Base-by-base conservation (phyloP, 1,140 invertebrate species). In the Sesamia nonagrioides region DNA sequence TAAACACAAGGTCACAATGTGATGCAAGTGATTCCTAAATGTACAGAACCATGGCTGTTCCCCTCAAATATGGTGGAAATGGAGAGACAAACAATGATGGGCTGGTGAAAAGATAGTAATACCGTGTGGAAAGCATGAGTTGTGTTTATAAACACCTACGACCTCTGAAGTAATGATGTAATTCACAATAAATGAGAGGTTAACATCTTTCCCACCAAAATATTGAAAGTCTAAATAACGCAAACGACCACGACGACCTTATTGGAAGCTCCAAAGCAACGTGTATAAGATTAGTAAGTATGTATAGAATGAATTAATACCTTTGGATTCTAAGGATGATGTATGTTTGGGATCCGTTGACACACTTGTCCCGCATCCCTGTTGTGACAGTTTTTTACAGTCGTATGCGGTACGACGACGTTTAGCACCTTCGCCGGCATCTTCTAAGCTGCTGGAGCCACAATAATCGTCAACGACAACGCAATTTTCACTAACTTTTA, bases 201-300 rank as follows among this genome's bases (percentile, higher is more conserved):
- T 94, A 94, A 84, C 82, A 84, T 74, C 80, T 93, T 94, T 94
- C 93, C 93, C 93, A 90, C 93, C 93, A 94, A 94, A 93, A 93
- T 63, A 73, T 79, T 73, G 58, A 18, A 40, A 17, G 35, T 72
- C n/a, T 81, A 69, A 68, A 68, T 79, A 69, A 17, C 45, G 50
- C 15, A 69, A 74, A 71, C 68, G 56, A 52, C 7, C 54, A 33
- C 17, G 35, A 27, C 52, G 21, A 75, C 21, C 18, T 40, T 27
- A 77, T 54, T 77, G 52, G 37, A 71, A 52, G 61, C 58, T 71
- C 40, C 58, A 50, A 71, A 56, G 11, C 73, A 18, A 37, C 60
- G 35, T 74, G 50, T 56, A 58, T 72, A 21, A 68, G 76, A 50
- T 71, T 69, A 73, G 45, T 68, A 69, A 58, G 69, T 78, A 81